A percentile compares a stretch with the other conserved stretches of the same genome.
phyloP scores from a whole-genome alignment of 37 sponge, comb jelly and placozoan species.

The Dysidea cf. avara region DNA sequence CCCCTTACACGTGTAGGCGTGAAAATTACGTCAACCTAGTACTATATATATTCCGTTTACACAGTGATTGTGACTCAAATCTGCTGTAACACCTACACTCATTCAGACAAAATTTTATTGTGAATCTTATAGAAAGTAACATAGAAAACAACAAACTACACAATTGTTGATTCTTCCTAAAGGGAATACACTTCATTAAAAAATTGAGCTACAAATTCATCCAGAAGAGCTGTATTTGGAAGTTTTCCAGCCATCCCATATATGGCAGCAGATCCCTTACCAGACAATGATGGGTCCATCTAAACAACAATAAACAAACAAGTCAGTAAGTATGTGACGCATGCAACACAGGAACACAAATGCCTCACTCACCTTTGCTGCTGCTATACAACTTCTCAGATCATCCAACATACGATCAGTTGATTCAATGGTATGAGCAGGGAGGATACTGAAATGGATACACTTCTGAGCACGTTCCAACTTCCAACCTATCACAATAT shows the following conservation, averaged over 20 bases:
- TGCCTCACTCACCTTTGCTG: constrained; percentile 60
- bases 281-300: constrained; percentile 52
- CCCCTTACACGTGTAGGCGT: neutral
- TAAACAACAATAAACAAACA: constrained; percentile 3
- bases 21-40: too few species aligned
- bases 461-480: constrained; percentile 63
- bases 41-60: too few species aligned
- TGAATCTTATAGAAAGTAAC: neutral
- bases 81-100: neutral
- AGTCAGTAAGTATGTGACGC: neutral
- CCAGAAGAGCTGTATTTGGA: constrained; percentile 69
- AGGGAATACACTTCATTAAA: constrained; percentile 64
- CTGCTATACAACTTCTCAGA: constrained; percentile 40
- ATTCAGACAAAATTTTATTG: neutral
- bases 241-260: constrained; percentile 88
- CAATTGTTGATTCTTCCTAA: neutral
- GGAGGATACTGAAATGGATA: constrained; percentile 77
- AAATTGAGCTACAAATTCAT: constrained; percentile 70
- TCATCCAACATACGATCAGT: constrained; percentile 41
- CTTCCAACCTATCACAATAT: constrained; percentile 69
- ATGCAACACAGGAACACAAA: neutral
- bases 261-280: constrained; percentile 73
- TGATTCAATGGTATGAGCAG: constrained; percentile 59
- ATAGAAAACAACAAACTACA: neutral
- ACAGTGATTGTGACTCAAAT: too few species aligned